Conservation (phyloP, 2,113 vertebrate genomes). For the Nycticorax nycticorax region DNA sequence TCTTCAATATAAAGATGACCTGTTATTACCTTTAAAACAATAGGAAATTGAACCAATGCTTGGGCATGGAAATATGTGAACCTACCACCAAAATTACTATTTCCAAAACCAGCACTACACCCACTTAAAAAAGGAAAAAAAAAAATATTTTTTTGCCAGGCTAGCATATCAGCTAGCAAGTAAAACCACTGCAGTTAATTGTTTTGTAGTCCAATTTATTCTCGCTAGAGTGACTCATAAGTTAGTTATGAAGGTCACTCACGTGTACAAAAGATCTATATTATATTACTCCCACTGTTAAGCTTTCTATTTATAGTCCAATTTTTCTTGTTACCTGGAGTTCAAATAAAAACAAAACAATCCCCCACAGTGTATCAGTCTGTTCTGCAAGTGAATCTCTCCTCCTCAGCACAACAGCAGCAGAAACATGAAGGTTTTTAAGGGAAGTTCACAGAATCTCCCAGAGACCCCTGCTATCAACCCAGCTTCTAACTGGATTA, state of each 20-base stretch:
- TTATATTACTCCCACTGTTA: conserved; percentile 62
- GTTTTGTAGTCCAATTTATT: conserved; percentile 45
- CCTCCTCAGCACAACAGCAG: neutral
- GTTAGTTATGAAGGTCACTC: conserved; percentile 68
- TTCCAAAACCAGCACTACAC: neutral
- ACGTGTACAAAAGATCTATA: conserved; percentile 48
- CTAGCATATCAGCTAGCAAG: neutral
- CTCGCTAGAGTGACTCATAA: conserved; percentile 34
- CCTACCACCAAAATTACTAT: neutral
- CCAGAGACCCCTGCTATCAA: neutral
- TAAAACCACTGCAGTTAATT: conserved; percentile 15
- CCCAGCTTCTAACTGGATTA: neutral
- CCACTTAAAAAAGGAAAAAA: neutral
- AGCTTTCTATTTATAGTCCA: conserved; percentile 61
- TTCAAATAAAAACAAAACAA: conserved; percentile 53
- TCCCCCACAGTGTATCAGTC: neutral
- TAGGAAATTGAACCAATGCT: neutral
- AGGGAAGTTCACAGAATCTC: neutral
- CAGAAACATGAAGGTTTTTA: neutral
- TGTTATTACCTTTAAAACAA: neutral
- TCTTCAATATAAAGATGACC: neutral
- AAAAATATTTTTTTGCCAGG: neutral
- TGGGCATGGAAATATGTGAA: neutral
- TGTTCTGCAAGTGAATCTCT: neutral
- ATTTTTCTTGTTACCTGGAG: conserved; percentile 61